Percentiles rank a stretch among this genome's conserved stretches.
phyloP scores from a whole-genome alignment of 2,888 invertebrate genomes.

The Willowsia nigromaculata region DNA sequence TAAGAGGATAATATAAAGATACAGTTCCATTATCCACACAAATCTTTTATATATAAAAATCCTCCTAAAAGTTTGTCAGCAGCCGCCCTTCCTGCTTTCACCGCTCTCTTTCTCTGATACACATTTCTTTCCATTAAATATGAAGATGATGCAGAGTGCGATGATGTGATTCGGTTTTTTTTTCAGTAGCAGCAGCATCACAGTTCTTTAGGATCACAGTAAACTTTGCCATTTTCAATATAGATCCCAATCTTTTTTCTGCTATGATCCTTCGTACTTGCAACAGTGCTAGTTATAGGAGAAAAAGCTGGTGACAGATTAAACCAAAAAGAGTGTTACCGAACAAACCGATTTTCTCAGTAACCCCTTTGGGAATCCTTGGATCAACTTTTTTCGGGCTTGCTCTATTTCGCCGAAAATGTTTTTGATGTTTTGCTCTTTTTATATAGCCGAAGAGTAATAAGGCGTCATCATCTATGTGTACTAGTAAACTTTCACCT shows the following conservation, averaged over 20 bases:
- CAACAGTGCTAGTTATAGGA: no score
- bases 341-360: conserved; percentile 53
- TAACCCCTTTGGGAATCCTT: conserved; percentile 58
- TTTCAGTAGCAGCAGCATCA: background rate
- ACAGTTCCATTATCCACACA: conserved; percentile 11
- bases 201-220: background rate
- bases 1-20: conserved; percentile 2
- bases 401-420: conserved; percentile 38
- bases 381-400: conserved; percentile 43
- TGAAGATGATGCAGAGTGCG: conserved; percentile 63
- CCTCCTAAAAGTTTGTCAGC: conserved; percentile 6
- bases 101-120: background rate
- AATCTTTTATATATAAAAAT: background rate
- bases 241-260: conserved; percentile 52
- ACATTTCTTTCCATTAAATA: conserved; percentile 63
- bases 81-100: background rate
- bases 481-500: conserved; percentile 6
- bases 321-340: conserved; percentile 26
- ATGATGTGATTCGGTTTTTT: conserved; percentile 52
- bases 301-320: conserved; percentile 53
- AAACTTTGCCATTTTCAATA: conserved; percentile 71
- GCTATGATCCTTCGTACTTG: conserved; percentile 3
- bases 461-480: conserved; percentile 11
- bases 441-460: background rate
- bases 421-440: conserved; percentile 48